A percentile compares a stretch with the other conserved stretches of the same genome.
Conservation (phyloP, 2,888 invertebrate genomes). For the Calliopum simillimum region DNA sequence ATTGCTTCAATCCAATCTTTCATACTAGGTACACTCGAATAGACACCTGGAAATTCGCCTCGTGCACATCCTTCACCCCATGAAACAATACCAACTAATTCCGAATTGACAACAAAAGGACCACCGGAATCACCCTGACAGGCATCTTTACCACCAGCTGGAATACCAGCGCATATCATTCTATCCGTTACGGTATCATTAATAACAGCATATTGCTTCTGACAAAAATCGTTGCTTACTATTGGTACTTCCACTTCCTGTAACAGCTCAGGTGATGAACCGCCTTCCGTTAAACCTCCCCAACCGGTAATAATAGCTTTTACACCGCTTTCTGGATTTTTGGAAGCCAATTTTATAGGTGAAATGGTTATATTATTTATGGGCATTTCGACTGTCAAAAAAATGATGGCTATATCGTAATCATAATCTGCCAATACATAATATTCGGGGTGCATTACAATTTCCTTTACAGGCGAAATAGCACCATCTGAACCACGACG, state of each 20-base stretch:
- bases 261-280: slow-evolving; percentile 45
- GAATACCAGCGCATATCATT: slow-evolving; percentile 60
- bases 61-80: slow-evolving; percentile 62
- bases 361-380: slow-evolving; percentile 47
- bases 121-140: slow-evolving; percentile 63
- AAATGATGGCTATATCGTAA: slow-evolving; percentile 70
- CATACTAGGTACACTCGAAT: slow-evolving; percentile 50
- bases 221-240: slow-evolving; percentile 51
- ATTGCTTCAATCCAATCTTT: slow-evolving; percentile 47
- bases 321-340: slow-evolving; percentile 46
- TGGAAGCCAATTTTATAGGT: slow-evolving; percentile 45
- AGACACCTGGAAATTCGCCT: slow-evolving; percentile 57
- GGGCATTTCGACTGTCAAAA: slow-evolving; percentile 49
- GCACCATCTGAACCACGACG: slow-evolving; percentile 67
- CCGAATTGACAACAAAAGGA: slow-evolving; percentile 54
- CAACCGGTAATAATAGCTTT: slow-evolving; percentile 54
- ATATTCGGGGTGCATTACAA: slow-evolving; percentile 69
- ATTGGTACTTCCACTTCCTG: slow-evolving; percentile 55
- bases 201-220: slow-evolving; percentile 49
- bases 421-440: slow-evolving; percentile 59
- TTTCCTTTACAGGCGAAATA: slow-evolving; percentile 67
- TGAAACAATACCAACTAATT: slow-evolving; percentile 58
- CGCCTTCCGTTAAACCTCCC: slow-evolving; percentile 53
- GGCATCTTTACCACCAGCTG: slow-evolving; percentile 55
- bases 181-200: slow-evolving; percentile 49